Evolutionary conservation across 1,140 invertebrate genomes (phyloP).

Genomic region (Steinernema khuongi): DNA sequence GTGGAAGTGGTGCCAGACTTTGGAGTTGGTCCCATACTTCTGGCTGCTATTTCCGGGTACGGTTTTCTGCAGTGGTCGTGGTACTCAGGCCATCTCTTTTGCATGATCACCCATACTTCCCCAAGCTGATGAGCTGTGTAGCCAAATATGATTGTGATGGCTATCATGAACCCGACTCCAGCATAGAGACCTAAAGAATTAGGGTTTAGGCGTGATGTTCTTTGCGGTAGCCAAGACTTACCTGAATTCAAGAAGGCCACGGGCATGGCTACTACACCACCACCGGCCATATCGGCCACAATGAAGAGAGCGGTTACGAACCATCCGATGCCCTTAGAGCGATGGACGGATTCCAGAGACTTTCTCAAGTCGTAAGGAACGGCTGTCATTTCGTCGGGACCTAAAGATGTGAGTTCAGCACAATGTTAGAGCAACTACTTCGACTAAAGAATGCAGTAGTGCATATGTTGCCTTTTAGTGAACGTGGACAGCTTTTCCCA

Average conservation of each 20-base stretch:
- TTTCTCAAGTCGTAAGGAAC: not conserved
- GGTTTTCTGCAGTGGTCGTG: slow-evolving; percentile 65
- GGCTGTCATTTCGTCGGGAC: not conserved
- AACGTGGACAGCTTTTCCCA: too few species aligned
- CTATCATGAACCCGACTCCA: slow-evolving; percentile 35
- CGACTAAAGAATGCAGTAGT: too few species aligned
- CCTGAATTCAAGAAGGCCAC: slow-evolving; percentile 38
- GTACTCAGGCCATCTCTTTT: slow-evolving; percentile 66
- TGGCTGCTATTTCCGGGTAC: slow-evolving; percentile 68
- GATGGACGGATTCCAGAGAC: slow-evolving; percentile 19
- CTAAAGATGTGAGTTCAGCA: too few species aligned
- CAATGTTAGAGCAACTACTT: too few species aligned
- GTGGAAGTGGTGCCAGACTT: slow-evolving; percentile 61
- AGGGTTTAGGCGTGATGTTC: not conserved
- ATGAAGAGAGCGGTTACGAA: slow-evolving; percentile 38
- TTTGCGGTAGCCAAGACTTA: not conserved
- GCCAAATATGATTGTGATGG: slow-evolving; percentile 36
- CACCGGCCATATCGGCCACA: slow-evolving; percentile 40
- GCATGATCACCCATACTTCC: slow-evolving; percentile 70
- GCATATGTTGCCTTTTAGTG: too few species aligned
- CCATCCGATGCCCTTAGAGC: slow-evolving; percentile 34
- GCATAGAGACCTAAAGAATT: slow-evolving; percentile 19
- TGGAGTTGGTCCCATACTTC: slow-evolving; percentile 65
- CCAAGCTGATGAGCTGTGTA: slow-evolving; percentile 61
- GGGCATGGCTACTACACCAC: slow-evolving; percentile 38